Base-by-base conservation (phyloP, 2,113 vertebrate genomes). In the Leuciscus idus region DNA sequence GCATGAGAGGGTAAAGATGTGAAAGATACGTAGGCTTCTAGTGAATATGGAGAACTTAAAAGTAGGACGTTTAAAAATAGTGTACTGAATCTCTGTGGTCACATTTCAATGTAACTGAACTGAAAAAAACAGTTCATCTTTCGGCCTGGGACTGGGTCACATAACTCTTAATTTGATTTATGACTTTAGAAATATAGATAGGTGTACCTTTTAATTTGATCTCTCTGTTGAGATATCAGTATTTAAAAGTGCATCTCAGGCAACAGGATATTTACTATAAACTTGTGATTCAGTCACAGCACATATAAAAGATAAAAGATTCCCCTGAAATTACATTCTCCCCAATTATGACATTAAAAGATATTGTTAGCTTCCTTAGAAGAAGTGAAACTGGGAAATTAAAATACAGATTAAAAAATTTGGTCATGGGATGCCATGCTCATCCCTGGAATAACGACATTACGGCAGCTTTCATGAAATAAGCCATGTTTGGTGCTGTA, bases 41-140 rank as follows among this genome's bases (percentile, higher is more conserved):
- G 30, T 61, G 12, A 66, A 80, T 48, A 26, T 4, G 61, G 23
- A 55, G 15, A 64, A 46, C 19, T 61, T n/a, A 73, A 81, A 89
- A 86, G 68, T 89, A 64, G 88, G 82, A 46, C 85, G 62, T 68
- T 84, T 86, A 68, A 48, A 84, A 84, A 84, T 84, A 75, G 68
- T 81, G 64, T 30, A 64, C 19, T 81, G 33, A 78, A 84, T 39
- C 17, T 39, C 19, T 81, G 66, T 26, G 19, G 33, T 86, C 81
- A 78, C 66, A 43, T 77, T 15, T 79, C 79, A 86, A 70, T 0
- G 30, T 8, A 74, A 23, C 21, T 48, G 72, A 50, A 26, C 39
- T 26, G 43, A 74, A 43, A 43, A 73, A 48, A 74, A 48, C 9
- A n/a, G 36, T 23, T 74, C 5, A 8, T 28, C 43, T 48, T 28